Conservation (phyloP, 2,113 vertebrate species). For the Coregonus clupeaformis region DNA sequence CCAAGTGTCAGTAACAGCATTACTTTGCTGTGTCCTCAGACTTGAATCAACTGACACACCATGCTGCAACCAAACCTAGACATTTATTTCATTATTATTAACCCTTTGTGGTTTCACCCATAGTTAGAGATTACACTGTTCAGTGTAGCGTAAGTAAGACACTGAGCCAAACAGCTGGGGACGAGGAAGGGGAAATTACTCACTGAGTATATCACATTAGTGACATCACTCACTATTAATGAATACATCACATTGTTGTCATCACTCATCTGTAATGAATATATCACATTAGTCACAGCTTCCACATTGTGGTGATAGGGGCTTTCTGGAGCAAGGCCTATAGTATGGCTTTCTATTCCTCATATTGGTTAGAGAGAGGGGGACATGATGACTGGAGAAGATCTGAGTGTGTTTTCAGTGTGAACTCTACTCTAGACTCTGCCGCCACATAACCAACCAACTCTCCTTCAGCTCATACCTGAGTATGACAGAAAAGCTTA, state of each 20-base stretch:
- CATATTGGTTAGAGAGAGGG: not conserved
- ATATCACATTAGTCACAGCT: constrained; percentile 64
- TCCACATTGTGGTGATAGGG: constrained; percentile 25
- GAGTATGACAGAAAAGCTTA: not conserved
- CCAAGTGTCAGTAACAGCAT: not conserved
- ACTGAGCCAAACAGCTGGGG: constrained; percentile 4
- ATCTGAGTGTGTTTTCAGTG: not conserved
- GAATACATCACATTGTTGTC: constrained; percentile 43
- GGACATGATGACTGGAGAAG: not conserved
- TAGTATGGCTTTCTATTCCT: constrained; percentile 6
- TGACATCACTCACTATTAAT: constrained; percentile 41
- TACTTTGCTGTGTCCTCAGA: not conserved
- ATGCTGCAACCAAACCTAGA: not conserved
- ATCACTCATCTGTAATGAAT: constrained; percentile 65
- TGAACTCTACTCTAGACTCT: not conserved
- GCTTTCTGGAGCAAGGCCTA: not conserved
- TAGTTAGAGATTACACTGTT: no score
- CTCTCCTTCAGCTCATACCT: not conserved
- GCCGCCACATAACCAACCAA: not conserved
- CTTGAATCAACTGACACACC: constrained; percentile 1
- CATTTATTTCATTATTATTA: no score
- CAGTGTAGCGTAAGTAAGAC: not conserved
- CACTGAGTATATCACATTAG: constrained; percentile 11
- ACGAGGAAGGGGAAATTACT: not conserved
- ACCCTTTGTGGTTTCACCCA: no score